These are phyloP conservation scores for Bufotes viridis DNA, from an alignment of 2,797 vertebrate genomes.

Conservation along the genomic window DNA sequence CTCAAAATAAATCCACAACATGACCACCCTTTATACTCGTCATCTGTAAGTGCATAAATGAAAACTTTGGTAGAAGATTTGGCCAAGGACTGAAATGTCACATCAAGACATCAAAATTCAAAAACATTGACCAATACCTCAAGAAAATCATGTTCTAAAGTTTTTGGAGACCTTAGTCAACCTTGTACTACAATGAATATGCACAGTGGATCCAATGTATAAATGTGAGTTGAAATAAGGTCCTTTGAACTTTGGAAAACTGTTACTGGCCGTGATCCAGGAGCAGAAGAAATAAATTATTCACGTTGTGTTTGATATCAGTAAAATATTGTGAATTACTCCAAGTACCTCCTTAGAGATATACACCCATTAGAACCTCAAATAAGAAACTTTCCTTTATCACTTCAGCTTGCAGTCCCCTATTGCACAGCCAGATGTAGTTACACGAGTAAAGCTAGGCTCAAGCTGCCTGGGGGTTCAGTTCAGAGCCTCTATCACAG, in stretches of 20 bases:
- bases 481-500: too few relatives aligned
- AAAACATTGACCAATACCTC: neutral
- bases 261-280: constrained; percentile 18
- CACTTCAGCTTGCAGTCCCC: neutral
- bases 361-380: neutral
- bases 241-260: neutral
- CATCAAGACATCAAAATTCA: neutral
- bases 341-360: constrained; percentile 13
- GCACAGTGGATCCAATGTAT: neutral
- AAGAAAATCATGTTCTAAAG: neutral
- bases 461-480: too few relatives aligned
- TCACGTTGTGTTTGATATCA: neutral
- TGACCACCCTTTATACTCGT: neutral
- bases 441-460: neutral
- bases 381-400: constrained; percentile 3
- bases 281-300: neutral
- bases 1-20: neutral
- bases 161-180: neutral
- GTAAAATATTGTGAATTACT: neutral
- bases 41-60: neutral
- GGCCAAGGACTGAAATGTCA: neutral
- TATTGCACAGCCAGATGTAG: constrained; percentile 1
- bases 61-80: neutral
- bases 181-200: neutral
- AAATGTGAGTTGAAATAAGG: constrained; percentile 20